Evolutionary conservation across 2,113 vertebrate species (phyloP).

Genomic region (Callipepla californica): DNA sequence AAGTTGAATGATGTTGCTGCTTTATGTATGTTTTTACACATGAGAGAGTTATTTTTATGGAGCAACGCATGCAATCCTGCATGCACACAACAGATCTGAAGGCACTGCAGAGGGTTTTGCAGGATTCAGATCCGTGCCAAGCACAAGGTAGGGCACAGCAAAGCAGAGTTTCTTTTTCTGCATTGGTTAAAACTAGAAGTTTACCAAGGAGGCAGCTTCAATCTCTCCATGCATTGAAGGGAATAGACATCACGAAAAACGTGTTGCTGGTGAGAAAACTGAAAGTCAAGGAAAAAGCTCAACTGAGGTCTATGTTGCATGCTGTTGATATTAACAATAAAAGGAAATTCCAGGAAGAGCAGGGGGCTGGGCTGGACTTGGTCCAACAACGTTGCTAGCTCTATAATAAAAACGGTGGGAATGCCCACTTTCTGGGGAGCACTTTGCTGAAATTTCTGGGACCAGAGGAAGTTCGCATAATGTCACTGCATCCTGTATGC

Average conservation of each 20-base stretch:
- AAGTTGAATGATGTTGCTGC: not conserved
- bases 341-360: conserved; percentile 58
- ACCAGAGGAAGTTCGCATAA: conserved; percentile 41
- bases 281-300: not conserved
- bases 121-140: not conserved
- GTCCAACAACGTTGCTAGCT: not conserved
- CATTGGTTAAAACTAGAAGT: not conserved
- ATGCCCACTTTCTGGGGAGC: not conserved
- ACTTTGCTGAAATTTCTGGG: not conserved
- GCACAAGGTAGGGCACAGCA: not conserved
- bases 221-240: not conserved
- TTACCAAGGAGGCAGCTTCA: not conserved
- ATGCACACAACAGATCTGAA: not conserved
- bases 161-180: not conserved
- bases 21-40: not conserved
- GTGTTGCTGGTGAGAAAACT: not conserved
- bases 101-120: not conserved
- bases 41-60: not conserved
- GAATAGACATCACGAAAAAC: not conserved
- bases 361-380: conserved; percentile 23
- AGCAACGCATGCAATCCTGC: not conserved
- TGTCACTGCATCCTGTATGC: not conserved
- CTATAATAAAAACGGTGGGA: not conserved
- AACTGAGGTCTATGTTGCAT: not conserved
- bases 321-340: conserved; percentile 53